Evolutionary conservation across 2,888 invertebrate species (phyloP).

Genomic region (Nemotelus nigrinus): DNA sequence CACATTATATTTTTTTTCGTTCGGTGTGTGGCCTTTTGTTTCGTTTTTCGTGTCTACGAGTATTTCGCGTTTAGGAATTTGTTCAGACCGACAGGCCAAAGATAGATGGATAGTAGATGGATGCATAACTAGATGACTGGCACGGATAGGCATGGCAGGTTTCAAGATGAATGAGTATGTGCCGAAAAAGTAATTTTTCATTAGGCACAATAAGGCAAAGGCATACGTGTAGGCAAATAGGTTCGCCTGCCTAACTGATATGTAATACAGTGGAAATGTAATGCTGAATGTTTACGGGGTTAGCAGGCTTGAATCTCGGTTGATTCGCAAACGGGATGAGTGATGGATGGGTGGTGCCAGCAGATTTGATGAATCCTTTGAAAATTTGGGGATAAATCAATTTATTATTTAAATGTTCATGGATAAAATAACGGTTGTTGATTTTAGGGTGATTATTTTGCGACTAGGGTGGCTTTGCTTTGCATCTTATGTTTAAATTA

Average conservation of each 20-base stretch:
- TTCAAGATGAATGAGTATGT: constrained; percentile 35
- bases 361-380: too few species aligned
- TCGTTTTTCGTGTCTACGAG: too few species aligned
- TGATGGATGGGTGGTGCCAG: too few species aligned
- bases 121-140: constrained; percentile 5
- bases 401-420: too few species aligned
- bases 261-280: constrained; percentile 16
- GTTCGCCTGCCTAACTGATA: constrained; percentile 2
- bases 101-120: constrained; percentile 13
- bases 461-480: too few species aligned
- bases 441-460: too few species aligned
- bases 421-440: too few species aligned
- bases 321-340: too few species aligned
- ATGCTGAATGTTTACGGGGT: constrained; percentile 30
- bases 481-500: too few species aligned
- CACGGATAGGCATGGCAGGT: too few species aligned
- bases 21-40: neutral
- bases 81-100: neutral
- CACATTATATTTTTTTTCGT: constrained; percentile 3
- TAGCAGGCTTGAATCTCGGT: too few species aligned
- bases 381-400: too few species aligned
- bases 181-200: constrained; percentile 44
- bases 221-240: constrained; percentile 43
- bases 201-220: constrained; percentile 30
- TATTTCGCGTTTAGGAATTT: neutral